Percentiles rank a stretch among this genome's conserved stretches.
phyloP scores from a whole-genome alignment of 2,888 invertebrate genomes.

The Aproaerema taeniolella region DNA sequence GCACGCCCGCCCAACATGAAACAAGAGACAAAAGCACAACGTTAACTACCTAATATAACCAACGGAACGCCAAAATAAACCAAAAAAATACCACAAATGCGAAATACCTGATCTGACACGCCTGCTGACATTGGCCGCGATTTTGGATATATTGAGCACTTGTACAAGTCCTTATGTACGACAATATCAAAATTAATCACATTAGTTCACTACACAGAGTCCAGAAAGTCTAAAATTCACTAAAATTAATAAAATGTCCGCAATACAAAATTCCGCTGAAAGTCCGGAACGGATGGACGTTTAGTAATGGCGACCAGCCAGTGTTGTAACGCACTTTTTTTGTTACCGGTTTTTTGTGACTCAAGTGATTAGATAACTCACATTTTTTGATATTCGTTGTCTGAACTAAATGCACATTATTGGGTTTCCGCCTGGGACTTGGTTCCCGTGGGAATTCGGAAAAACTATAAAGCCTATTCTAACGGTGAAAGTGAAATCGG shows the following conservation, averaged over 20 bases:
- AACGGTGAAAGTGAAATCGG: no score
- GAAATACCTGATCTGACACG: slow-evolving; percentile 92
- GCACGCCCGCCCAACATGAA: slow-evolving; percentile 72
- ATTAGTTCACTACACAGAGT: slow-evolving; percentile 70
- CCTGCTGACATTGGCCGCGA: slow-evolving; percentile 92
- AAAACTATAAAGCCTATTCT: no score
- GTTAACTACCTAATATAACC: slow-evolving; percentile 29
- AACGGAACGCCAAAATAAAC: slow-evolving; percentile 31
- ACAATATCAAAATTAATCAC: slow-evolving; percentile 65
- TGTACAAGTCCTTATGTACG: slow-evolving; percentile 62
- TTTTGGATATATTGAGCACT: slow-evolving; percentile 75
- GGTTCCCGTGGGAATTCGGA: no score
- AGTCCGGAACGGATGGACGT: slow-evolving; percentile 61
- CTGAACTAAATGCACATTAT: no score
- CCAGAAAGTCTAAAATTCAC: slow-evolving; percentile 57
- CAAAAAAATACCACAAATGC: slow-evolving; percentile 44
- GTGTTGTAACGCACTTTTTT: slow-evolving; percentile 32
- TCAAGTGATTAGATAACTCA: not conserved
- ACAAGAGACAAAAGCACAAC: slow-evolving; percentile 62
- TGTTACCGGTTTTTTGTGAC: slow-evolving; percentile 3
- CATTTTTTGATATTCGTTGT: no score
- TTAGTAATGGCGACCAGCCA: slow-evolving; percentile 55
- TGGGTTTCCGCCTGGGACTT: no score
- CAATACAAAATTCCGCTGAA: slow-evolving; percentile 51
- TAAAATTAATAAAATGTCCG: slow-evolving; percentile 54